Percentiles rank a stretch among this genome's conserved stretches.
These are phyloP conservation scores for Siniperca knerii DNA, from an alignment of 2,113 vertebrate species.

Conservation along the genomic window DNA sequence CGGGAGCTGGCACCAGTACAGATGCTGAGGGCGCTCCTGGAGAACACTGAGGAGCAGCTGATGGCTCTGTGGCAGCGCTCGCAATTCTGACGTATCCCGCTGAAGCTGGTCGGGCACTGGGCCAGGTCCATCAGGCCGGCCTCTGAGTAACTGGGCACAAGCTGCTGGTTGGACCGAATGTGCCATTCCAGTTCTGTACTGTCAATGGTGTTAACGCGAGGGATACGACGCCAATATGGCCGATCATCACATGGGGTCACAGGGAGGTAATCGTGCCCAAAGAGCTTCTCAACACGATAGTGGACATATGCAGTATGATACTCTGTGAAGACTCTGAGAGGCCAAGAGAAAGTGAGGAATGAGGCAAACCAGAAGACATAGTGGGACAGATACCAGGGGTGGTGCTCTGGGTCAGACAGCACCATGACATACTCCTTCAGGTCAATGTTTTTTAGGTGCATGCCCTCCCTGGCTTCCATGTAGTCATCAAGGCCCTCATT, in stretches of 20 bases:
- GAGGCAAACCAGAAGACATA: constrained; percentile 95
- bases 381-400: constrained; percentile 95
- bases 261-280: constrained; percentile 92
- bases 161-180: constrained; percentile 96
- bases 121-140: constrained; percentile 96
- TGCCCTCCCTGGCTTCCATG: constrained; percentile 96
- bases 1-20: constrained; percentile 91
- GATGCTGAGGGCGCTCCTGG: constrained; percentile 95
- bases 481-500: constrained; percentile 97
- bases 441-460: constrained; percentile 96
- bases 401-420: constrained; percentile 90
- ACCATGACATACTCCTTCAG: constrained; percentile 96
- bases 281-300: constrained; percentile 97
- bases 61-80: constrained; percentile 94
- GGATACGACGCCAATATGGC: constrained; percentile 91
- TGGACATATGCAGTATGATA: constrained; percentile 94
- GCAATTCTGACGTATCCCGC: constrained; percentile 91
- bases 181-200: constrained; percentile 98
- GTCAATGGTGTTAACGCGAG: constrained; percentile 96
- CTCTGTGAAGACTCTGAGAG: constrained; percentile 93
- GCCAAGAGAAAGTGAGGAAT: constrained; percentile 95
- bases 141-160: constrained; percentile 97
- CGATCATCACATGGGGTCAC: constrained; percentile 92
- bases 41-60: constrained; percentile 98
- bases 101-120: constrained; percentile 86